Percentiles rank a stretch among this genome's conserved stretches.
These are phyloP conservation scores for Petaurus breviceps DNA, from an alignment of 2,113 vertebrate genomes.

Conservation along the genomic window DNA sequence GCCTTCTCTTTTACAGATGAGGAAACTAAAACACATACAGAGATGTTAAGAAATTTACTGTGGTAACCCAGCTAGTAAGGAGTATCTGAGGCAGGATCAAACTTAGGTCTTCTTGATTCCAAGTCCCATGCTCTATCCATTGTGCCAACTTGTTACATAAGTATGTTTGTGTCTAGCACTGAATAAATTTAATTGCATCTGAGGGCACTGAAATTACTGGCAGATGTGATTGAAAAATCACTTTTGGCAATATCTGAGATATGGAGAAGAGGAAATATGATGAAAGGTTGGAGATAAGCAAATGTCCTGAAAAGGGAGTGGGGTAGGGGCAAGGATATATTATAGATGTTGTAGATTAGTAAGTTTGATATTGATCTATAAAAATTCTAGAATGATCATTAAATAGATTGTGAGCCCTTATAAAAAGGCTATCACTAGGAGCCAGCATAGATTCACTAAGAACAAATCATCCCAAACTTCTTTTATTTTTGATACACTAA, in stretches of 20 bases:
- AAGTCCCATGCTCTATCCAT: neutral
- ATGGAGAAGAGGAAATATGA: neutral
- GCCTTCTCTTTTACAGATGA: neutral
- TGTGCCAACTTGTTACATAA: neutral
- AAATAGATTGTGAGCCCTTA: neutral
- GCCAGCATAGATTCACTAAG: neutral
- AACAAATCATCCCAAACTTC: neutral
- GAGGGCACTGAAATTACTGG: neutral
- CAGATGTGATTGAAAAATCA: neutral
- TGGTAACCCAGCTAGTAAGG: neutral
- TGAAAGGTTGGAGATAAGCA: neutral
- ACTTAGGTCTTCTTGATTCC: neutral
- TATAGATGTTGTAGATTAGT: neutral
- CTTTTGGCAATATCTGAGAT: slow-evolving; percentile 26
- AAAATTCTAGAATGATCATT: neutral
- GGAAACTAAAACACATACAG: neutral
- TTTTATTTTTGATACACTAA: neutral
- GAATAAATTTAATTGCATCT: neutral
- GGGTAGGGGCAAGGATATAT: neutral
- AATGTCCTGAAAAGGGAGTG: neutral
- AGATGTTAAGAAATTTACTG: neutral
- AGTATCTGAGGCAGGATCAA: neutral
- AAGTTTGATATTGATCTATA: neutral
- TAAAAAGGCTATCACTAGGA: neutral
- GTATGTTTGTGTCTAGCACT: neutral